Base-by-base conservation (phyloP, 2,797 vertebrate genomes). In the Sebastes alutus region DNA sequence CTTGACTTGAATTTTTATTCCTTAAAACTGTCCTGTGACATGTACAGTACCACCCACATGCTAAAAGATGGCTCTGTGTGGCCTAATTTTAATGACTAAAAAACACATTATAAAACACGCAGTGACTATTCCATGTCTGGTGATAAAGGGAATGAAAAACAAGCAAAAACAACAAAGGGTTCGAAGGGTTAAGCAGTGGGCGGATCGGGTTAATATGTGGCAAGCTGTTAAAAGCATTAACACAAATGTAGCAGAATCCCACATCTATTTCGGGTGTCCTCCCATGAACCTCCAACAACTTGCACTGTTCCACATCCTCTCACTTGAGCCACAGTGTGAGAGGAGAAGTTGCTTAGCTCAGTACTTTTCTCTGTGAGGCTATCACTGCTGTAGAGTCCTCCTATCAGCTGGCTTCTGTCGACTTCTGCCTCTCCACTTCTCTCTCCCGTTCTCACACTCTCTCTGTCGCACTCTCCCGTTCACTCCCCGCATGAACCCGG, bases 331-430 rank as follows among this genome's bases (percentile, higher is more conserved):
- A 8, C 77, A 29, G 68, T 38, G 59, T 38, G 59, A 67, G 72
- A 63, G 61, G 18, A 80, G 82, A 91, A 88, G 84, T 87, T 92
- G 88, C 88, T 90, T 64, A 88, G 84, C 88, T 87, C 82, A 84
- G 82, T 82, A 42, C 22, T 88, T 91, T 81, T 42, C 35, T 42
- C 74, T 46, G 71, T 20, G 80, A 77, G 75, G 55, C 81, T 74
- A 78, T 80, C 62, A 55, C 67, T 77, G 61, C 72, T 66, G 70
- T 29, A 61, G 67, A 84, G 78, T 72, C 77, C 63, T 87, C 58
- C 80, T 82, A 86, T 93, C 89, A 88, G 74, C 83, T 75, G 79
- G 71, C 77, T 88, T 86, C 88, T 83, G 83, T 87, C 77, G 29
- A 35, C 87, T 86, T 78, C 65, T 65, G 46, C 67, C 85, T 60